Evolutionary conservation across 2,888 invertebrate species (phyloP).

Genomic region (Troilus luridus): DNA sequence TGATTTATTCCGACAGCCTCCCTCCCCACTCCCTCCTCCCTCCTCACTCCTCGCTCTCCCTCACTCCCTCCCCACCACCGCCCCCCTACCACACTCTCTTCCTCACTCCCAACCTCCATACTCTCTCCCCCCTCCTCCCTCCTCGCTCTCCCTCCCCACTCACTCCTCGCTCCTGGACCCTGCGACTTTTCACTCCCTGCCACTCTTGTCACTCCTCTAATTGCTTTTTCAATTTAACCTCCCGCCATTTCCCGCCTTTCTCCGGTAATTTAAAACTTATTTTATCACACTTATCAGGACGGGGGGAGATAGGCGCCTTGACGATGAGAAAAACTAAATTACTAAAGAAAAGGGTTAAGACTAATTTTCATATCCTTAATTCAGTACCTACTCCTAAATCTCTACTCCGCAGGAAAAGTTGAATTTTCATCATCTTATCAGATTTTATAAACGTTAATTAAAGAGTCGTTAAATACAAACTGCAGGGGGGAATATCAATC

Average conservation of each 20-base stretch:
- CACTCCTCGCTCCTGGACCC: background rate
- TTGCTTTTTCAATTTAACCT: slow-evolving; percentile 38
- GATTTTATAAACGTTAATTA: too few species aligned
- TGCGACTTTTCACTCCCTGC: background rate
- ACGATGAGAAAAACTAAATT: background rate
- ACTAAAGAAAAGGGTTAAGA: background rate
- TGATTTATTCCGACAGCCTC: slow-evolving; percentile 14
- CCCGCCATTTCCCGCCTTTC: background rate
- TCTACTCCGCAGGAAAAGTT: too few species aligned
- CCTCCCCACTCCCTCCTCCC: background rate
- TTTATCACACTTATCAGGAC: background rate
- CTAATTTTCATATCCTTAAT: background rate
- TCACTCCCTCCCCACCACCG: too few species aligned
- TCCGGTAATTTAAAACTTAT: slow-evolving; percentile 5
- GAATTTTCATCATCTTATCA: too few species aligned
- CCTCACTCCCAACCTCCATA: too few species aligned
- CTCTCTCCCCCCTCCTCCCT: too few species aligned
- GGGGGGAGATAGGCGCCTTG: background rate
- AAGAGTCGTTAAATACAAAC: too few species aligned
- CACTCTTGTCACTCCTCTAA: slow-evolving; percentile 19
- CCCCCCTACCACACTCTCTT: too few species aligned
- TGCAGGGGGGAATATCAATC: too few species aligned
- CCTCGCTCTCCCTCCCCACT: too few species aligned
- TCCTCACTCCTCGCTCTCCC: too few species aligned
- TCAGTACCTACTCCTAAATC: background rate